phyloP scores from a whole-genome alignment of 53 echinoderm and acorn worm genomes.

The Stichopus horrens region DNA sequence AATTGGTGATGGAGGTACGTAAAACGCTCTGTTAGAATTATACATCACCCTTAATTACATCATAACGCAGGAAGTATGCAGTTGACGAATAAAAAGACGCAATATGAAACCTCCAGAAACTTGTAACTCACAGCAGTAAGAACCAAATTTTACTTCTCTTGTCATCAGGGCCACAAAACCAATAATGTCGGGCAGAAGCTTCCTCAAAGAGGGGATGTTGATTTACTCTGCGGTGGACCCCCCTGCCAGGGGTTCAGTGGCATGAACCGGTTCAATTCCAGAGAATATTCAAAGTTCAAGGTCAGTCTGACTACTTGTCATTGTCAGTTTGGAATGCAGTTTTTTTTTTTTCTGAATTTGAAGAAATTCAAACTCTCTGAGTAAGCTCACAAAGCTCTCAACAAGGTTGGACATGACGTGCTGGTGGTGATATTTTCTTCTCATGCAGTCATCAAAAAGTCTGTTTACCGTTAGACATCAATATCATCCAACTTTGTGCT shows the following conservation, averaged over 20 bases:
- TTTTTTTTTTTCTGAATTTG: too few species aligned
- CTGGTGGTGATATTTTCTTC: too few species aligned
- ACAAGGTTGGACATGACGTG: too few species aligned
- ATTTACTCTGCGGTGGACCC: slow-evolving; percentile 93
- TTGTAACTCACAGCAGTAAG: slow-evolving; percentile 72
- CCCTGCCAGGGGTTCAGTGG: slow-evolving; percentile 99
- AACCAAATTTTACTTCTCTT: background rate
- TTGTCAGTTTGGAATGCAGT: too few species aligned
- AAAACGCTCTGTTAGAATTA: background rate
- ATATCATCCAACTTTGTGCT: too few species aligned
- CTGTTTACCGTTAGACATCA: too few species aligned
- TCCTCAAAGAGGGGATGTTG: slow-evolving; percentile 92
- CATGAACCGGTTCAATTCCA: slow-evolving; percentile 97
- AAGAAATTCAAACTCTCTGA: too few species aligned
- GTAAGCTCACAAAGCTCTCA: too few species aligned
- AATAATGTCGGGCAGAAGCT: slow-evolving; percentile 85
- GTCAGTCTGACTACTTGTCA: background rate
- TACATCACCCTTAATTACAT: too few species aligned
- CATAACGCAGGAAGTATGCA: too few species aligned
- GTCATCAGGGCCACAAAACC: slow-evolving; percentile 78
- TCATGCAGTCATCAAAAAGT: too few species aligned
- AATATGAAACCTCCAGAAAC: slow-evolving; percentile 45
- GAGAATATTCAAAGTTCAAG: slow-evolving; percentile 98
- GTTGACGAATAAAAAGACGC: too few species aligned
- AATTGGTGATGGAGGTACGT: slow-evolving; percentile 81